Base-by-base conservation (phyloP, 2,113 vertebrate species). In the Solea solea region DNA sequence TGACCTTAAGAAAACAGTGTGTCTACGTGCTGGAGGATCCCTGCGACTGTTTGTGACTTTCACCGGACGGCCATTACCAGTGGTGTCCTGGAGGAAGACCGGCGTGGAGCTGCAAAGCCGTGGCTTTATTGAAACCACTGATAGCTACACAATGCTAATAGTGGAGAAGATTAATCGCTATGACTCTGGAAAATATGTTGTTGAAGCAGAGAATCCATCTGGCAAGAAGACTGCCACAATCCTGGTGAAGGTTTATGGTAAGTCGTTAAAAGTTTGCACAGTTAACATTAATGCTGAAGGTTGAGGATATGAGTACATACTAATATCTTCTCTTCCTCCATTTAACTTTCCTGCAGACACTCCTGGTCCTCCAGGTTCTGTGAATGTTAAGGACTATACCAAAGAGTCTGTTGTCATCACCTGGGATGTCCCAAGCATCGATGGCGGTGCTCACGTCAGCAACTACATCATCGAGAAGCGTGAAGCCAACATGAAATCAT, bases 391-490 rank as follows among this genome's bases (percentile, higher is more conserved):
- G 75, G 98, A 99, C 88, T 96, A 95, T 70, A 97, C 97, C 60
- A 97, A 93, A 90, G 98, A 99, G 81, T 98, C 98, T 58, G 97
- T 96, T 69, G 96, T 97, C 28, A 96, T 99, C 87, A 98, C 96
- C 68, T 99, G 98, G 98, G 98, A 99, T 71, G 95, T 98, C 54
- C 98, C 98, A 28, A 91, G 86, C 67, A 93, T 96, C 62, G 98
- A 99, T 1, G 98, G 98, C 25, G 98, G 98, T 9, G 98, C 98
- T 34, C 97, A 94, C 27, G 95, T 98, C 78, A 98, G 90, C 83
- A 99, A 99, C 84, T 99, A 99, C 34, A 97, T 99, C 4, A 84
- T 99, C 64, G 98, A 99, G 88, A 98, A 97, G 76, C 97, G 98
- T 66, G 97, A 99, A 84, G 97, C 97, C 67, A 94, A 92, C 74